Conservation (phyloP, 2,888 invertebrate genomes). For the Spodoptera picta region DNA sequence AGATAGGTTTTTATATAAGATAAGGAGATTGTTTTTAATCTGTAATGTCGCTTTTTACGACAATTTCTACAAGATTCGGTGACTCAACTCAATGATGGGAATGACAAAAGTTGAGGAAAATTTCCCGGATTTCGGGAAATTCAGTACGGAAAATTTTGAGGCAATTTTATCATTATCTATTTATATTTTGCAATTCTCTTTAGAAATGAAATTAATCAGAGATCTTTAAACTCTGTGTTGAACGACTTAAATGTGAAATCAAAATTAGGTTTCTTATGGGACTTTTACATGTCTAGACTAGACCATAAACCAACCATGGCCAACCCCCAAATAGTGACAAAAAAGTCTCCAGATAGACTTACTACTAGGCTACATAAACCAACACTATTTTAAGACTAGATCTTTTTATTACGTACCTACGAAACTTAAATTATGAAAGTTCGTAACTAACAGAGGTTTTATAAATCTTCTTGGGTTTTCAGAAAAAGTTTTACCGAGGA, state of each 20-base stretch:
- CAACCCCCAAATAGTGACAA: conserved; percentile 35
- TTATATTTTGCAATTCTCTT: no score
- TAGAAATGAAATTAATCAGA: no score
- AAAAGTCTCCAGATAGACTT: conserved; percentile 9
- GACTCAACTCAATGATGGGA: no score
- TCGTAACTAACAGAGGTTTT: neutral
- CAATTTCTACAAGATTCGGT: no score
- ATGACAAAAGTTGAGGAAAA: no score
- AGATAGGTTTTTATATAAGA: neutral
- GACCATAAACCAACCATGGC: conserved; percentile 42
- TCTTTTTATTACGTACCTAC: conserved; percentile 22
- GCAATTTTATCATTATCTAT: no score
- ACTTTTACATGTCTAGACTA: conserved; percentile 41
- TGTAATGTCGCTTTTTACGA: no score
- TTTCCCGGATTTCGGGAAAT: no score
- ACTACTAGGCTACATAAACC: neutral
- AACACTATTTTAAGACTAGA: conserved; percentile 24
- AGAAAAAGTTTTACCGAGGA: no score
- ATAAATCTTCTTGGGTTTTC: no score
- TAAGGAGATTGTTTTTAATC: neutral
- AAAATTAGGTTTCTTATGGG: conserved; percentile 7
- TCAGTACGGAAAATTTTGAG: no score
- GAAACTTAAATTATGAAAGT: neutral
- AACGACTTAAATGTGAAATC: neutral
- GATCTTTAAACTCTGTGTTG: no score